A percentile compares a stretch with the other conserved stretches of the same genome.
phyloP scores from a whole-genome alignment of 2,888 invertebrate species.

The Coecobrya sp. region DNA sequence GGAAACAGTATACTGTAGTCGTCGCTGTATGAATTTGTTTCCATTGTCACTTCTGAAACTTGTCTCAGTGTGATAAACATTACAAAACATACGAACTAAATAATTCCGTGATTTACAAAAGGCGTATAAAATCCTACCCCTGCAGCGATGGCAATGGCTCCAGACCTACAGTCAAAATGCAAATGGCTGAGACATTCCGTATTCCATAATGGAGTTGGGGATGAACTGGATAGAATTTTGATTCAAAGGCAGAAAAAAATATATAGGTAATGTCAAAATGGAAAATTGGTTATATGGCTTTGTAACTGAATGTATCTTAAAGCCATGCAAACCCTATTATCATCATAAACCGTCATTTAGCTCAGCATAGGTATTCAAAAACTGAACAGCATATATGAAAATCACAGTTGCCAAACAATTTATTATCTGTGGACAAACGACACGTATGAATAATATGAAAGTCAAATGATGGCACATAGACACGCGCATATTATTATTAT shows the following conservation, averaged over 20 bases:
- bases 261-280: not conserved
- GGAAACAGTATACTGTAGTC: no score
- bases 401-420: constrained; percentile 73
- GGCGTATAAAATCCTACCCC: not conserved
- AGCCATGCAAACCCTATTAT: constrained; percentile 37
- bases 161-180: constrained; percentile 4
- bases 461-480: constrained; percentile 74
- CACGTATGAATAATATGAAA: constrained; percentile 32
- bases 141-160: not conserved
- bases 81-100: no score
- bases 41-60: no score
- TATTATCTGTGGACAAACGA: constrained; percentile 48
- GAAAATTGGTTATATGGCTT: not conserved
- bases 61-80: no score
- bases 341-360: constrained; percentile 19
- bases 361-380: not conserved
- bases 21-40: no score
- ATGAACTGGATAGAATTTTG: not conserved
- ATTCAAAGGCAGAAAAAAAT: not conserved
- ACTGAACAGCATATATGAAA: constrained; percentile 18
- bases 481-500: constrained; percentile 62
- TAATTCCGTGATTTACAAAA: not conserved
- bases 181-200: not conserved
- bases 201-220: constrained; percentile 16
- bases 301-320: not conserved